phyloP scores from a whole-genome alignment of 2,113 vertebrate species.

The Alces alces region DNA sequence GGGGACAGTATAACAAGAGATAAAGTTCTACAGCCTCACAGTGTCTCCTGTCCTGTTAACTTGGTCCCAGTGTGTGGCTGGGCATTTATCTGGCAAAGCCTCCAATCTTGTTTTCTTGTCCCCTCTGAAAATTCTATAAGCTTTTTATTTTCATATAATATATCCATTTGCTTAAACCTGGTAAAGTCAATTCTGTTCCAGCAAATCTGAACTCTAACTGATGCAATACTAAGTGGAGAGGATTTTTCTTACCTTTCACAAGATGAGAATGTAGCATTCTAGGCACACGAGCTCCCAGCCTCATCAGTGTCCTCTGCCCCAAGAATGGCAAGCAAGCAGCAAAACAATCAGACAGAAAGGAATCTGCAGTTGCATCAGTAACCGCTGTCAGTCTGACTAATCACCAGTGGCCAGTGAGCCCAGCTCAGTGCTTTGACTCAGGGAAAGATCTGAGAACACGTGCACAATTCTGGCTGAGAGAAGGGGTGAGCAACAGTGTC shows the following conservation, averaged over 20 bases:
- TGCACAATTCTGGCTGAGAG: neutral
- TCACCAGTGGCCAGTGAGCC: neutral
- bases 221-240: neutral
- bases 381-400: neutral
- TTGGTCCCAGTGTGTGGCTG: neutral
- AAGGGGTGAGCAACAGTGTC: rapidly evolving
- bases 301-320: neutral
- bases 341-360: neutral
- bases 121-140: neutral
- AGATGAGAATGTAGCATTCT: neutral
- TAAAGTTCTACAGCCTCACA: neutral
- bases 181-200: neutral
- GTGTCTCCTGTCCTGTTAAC: neutral
- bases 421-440: neutral
- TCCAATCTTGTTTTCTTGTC: neutral
- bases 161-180: neutral
- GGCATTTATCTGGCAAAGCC: neutral
- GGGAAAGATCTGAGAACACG: neutral
- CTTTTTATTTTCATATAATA: neutral
- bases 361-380: neutral
- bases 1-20: neutral
- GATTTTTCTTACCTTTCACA: neutral
- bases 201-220: neutral
- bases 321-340: neutral
- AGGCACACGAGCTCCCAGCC: neutral